phyloP scores from a whole-genome alignment of 2,888 invertebrate genomes.

The Gari tellinella region DNA sequence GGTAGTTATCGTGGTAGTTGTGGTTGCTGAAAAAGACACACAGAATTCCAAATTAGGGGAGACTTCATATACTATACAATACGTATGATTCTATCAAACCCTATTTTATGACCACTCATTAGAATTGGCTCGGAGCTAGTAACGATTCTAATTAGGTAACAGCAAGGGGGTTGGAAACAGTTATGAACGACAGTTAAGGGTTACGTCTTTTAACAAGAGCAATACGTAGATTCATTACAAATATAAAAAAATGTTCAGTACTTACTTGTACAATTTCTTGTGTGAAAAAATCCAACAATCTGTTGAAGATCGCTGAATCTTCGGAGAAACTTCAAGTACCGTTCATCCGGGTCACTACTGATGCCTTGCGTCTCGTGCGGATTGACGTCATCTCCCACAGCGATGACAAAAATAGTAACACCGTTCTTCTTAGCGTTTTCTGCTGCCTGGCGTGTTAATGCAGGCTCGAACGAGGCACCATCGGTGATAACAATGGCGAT shows the following conservation, averaged over 20 bases:
- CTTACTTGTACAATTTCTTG: conserved; percentile 28
- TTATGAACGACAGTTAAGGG: too few relatives aligned
- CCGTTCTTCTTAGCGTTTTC: conserved; percentile 44
- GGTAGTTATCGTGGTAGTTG: conserved; percentile 2
- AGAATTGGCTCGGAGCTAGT: too few relatives aligned
- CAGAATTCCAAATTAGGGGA: too few relatives aligned
- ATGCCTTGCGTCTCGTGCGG: conserved; percentile 39
- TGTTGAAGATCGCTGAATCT: conserved; percentile 28
- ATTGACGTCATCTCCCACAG: conserved; percentile 57
- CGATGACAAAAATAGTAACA: conserved; percentile 45
- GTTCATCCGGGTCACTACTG: conserved; percentile 52
- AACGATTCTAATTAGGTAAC: too few relatives aligned
- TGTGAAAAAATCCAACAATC: conserved; percentile 40
- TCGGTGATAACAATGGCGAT: conserved; percentile 54
- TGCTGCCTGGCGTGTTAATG: conserved; percentile 32
- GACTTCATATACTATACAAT: too few relatives aligned
- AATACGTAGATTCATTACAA: too few relatives aligned
- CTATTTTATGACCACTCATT: too few relatives aligned
- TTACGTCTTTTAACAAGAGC: too few relatives aligned
- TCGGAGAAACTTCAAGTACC: conserved; percentile 29
- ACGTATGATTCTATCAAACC: too few relatives aligned
- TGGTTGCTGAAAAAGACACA: conserved; percentile 1
- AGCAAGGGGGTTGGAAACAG: too few relatives aligned
- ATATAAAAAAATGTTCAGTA: too few relatives aligned
- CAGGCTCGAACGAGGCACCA: conserved; percentile 45